Conservation (phyloP, 2,113 vertebrate genomes). For the Sorex araneus region DNA sequence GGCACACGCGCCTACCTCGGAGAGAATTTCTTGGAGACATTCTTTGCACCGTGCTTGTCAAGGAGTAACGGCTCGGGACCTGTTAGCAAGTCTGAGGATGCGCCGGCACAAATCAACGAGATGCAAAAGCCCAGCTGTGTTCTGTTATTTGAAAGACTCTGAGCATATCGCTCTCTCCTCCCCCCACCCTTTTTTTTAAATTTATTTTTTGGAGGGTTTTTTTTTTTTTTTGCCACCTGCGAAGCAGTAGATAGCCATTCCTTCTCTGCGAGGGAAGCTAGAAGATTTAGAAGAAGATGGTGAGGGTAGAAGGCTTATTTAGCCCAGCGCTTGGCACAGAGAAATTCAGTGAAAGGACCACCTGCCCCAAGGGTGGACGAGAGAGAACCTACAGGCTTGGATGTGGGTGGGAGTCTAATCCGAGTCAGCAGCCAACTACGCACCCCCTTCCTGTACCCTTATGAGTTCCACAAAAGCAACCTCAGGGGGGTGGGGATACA, state of each 20-base stretch:
- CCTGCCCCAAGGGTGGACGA: rapidly evolving
- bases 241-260: too few relatives aligned
- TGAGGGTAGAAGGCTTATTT: background rate
- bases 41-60: background rate
- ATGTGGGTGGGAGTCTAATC: background rate
- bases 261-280: background rate
- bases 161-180: background rate
- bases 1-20: background rate
- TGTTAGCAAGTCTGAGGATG: too few relatives aligned
- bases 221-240: too few relatives aligned
- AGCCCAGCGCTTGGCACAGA: background rate
- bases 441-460: too few relatives aligned
- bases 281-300: background rate
- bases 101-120: too few relatives aligned
- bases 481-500: background rate
- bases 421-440: too few relatives aligned
- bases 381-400: background rate
- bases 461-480: background rate
- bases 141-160: background rate
- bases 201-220: background rate
- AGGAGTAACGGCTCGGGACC: background rate
- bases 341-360: background rate
- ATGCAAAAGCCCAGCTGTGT: too few relatives aligned
- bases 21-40: background rate
- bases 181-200: background rate